A percentile compares a stretch with the other conserved stretches of the same genome.
phyloP scores from a whole-genome alignment of 2,888 invertebrate genomes.

The Barypeithes pellucidus region DNA sequence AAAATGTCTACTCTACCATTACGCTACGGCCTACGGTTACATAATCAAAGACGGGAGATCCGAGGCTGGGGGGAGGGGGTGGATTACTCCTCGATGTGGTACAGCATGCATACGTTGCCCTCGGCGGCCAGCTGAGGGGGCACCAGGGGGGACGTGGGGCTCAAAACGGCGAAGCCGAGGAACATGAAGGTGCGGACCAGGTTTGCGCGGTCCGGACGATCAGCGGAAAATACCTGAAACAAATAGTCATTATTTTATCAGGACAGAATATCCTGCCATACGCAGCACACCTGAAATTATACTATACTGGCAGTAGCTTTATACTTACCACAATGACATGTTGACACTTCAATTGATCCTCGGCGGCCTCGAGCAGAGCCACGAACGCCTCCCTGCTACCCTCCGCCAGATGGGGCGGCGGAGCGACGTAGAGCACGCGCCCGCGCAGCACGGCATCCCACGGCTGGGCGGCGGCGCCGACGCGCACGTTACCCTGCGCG shows the following conservation, averaged over 20 bases:
- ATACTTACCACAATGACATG: conserved; percentile 80
- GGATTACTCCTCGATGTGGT: conserved; percentile 70
- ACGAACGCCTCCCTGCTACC: conserved; percentile 97
- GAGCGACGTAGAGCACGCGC: conserved; percentile 90
- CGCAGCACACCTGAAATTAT: too few relatives aligned
- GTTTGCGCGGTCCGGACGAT: conserved; percentile 87
- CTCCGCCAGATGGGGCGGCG: conserved; percentile 87
- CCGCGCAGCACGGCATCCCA: conserved; percentile 74
- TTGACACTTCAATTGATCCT: conserved; percentile 89
- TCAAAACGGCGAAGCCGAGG: conserved; percentile 92
- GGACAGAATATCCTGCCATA: too few relatives aligned
- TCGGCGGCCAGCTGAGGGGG: conserved; percentile 72
- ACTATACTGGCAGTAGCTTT: too few relatives aligned
- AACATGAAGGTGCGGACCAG: conserved; percentile 97
- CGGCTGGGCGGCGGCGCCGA: conserved; percentile 59
- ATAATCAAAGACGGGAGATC: conserved; percentile 60
- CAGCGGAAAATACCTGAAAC: conserved; percentile 69
- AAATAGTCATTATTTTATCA: neutral
- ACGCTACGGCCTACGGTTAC: conserved; percentile 1
- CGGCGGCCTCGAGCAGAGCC: conserved; percentile 94
- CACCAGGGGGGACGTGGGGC: conserved; percentile 85
- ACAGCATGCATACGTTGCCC: conserved; percentile 69
- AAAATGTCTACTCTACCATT: conserved; percentile 17
- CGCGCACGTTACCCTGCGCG: conserved; percentile 34
- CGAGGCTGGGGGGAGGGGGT: conserved; percentile 65